Evolutionary conservation across 2,113 vertebrate genomes (phyloP).

Genomic region (Tapirus terrestris): DNA sequence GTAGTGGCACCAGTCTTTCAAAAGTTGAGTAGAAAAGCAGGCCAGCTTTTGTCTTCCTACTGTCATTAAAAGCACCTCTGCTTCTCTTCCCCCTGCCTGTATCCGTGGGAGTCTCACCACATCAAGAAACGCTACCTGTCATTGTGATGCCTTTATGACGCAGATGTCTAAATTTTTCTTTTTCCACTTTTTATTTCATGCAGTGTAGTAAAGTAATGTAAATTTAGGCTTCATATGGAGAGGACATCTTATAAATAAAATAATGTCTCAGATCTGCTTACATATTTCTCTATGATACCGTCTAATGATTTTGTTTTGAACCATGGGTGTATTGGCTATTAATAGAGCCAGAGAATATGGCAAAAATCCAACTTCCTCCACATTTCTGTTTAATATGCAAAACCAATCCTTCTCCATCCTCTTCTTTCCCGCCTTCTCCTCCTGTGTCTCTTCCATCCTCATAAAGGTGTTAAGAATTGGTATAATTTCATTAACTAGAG

Average conservation of each 20-base stretch:
- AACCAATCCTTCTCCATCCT: slow-evolving; percentile 45
- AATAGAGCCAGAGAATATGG: slow-evolving; percentile 52
- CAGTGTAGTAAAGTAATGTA: slow-evolving; percentile 31
- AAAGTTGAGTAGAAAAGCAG: slow-evolving; percentile 42
- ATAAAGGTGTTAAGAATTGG: slow-evolving; percentile 36
- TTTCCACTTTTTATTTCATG: slow-evolving; percentile 47
- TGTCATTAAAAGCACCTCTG: slow-evolving; percentile 14
- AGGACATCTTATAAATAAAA: slow-evolving; percentile 61
- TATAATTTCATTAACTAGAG: slow-evolving; percentile 46
- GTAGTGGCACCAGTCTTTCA: background rate
- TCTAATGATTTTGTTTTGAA: slow-evolving; percentile 63
- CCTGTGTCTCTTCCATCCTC: slow-evolving; percentile 53
- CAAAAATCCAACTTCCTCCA: slow-evolving; percentile 53
- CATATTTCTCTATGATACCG: slow-evolving; percentile 17
- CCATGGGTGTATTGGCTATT: slow-evolving; percentile 31
- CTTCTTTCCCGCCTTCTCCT: slow-evolving; percentile 45
- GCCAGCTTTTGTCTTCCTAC: background rate
- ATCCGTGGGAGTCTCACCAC: background rate
- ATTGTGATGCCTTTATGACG: slow-evolving; percentile 46
- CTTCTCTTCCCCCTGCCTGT: slow-evolving; percentile 1
- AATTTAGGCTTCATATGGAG: slow-evolving; percentile 46
- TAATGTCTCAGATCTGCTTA: slow-evolving; percentile 29
- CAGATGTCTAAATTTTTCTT: background rate
- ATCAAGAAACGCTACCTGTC: slow-evolving; percentile 34
- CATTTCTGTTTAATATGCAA: slow-evolving; percentile 73